Conservation (phyloP, 2,113 vertebrate species). For the Numenius arquata region DNA sequence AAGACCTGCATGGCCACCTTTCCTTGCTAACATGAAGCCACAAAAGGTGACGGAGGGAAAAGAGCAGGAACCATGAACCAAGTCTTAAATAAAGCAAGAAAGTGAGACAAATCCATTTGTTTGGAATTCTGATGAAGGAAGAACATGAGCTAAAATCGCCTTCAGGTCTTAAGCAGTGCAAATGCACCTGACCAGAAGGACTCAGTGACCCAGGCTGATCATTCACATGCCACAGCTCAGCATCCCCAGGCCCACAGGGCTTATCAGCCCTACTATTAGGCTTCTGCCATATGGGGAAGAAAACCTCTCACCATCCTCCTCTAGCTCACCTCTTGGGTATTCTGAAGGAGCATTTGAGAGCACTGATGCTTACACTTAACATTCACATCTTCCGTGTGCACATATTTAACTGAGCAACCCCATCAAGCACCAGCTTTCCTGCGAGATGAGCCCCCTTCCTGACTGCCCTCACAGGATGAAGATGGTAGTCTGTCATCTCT, state of each 20-base stretch:
- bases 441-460: accelerated
- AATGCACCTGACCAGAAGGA: not conserved
- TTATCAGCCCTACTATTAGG: not conserved
- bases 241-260: not conserved
- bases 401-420: accelerated
- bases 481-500: not conserved
- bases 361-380: not conserved
- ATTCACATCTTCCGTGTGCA: not conserved
- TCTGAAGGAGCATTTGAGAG: not conserved
- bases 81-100: conserved; percentile 23
- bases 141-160: conserved; percentile 24
- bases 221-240: not conserved
- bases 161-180: conserved; percentile 3
- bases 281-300: not conserved
- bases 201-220: conserved; percentile 24
- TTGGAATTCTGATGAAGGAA: not conserved
- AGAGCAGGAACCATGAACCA: not conserved
- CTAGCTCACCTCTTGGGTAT: not conserved
- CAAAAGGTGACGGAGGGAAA: not conserved
- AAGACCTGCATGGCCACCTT: not conserved
- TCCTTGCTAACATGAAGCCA: not conserved
- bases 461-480: not conserved
- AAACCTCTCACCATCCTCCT: not conserved
- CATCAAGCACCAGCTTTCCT: not conserved
- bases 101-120: not conserved